A percentile compares a stretch with the other conserved stretches of the same genome.
Conservation (phyloP, 35 echinoderm and acorn worm species). For the Apostichopus japonicus region DNA sequence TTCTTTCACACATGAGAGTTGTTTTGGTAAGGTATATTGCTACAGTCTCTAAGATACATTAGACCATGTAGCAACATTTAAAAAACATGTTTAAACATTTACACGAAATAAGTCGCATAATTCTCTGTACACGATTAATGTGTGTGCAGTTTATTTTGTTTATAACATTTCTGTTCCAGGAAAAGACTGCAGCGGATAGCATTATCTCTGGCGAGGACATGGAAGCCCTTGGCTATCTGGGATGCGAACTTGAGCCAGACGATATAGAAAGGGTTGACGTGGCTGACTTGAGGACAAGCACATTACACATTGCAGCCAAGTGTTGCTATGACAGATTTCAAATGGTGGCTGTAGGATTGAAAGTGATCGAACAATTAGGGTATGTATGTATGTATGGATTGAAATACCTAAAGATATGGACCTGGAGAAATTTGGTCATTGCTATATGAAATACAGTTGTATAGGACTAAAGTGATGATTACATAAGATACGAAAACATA, state of each 20-base stretch:
- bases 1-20: too few relatives aligned
- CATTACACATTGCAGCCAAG: background rate
- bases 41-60: too few relatives aligned
- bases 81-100: too few relatives aligned
- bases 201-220: constrained; percentile 36
- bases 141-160: background rate
- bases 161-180: background rate
- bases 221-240: constrained; percentile 35
- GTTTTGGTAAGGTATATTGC: too few relatives aligned
- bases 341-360: constrained; percentile 32
- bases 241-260: constrained; percentile 7
- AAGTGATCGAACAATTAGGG: constrained; percentile 28
- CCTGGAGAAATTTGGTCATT: too few relatives aligned
- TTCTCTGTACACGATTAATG: too few relatives aligned
- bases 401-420: too few relatives aligned
- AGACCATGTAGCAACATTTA: too few relatives aligned
- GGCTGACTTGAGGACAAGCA: constrained; percentile 4
- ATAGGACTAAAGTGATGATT: too few relatives aligned
- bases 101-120: too few relatives aligned
- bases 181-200: background rate
- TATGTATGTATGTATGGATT: background rate
- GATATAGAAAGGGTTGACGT: constrained; percentile 8
- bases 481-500: too few relatives aligned
- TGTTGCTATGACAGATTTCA: constrained; percentile 56
- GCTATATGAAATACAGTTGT: too few relatives aligned